Percentiles rank a stretch among this genome's conserved stretches.
Evolutionary conservation across 2,113 vertebrate species (phyloP).

Genomic region (Dasyornis broadbenti): DNA sequence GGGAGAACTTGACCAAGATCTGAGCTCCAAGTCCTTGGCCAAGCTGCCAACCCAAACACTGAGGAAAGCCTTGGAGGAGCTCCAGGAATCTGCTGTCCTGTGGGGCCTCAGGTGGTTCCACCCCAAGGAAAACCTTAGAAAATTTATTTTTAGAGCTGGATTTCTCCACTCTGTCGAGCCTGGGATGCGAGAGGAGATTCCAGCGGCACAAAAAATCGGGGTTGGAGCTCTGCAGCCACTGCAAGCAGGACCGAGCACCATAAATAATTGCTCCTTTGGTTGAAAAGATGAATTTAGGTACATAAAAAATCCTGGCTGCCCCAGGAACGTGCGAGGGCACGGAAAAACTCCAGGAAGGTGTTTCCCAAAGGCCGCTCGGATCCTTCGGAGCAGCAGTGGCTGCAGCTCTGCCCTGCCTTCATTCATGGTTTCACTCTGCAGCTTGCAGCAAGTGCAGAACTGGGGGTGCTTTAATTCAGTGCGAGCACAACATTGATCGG

Average conservation of each 20-base stretch:
- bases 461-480: not conserved
- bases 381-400: not conserved
- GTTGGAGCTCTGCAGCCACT: not conserved
- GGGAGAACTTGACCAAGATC: fast-evolving
- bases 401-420: not conserved
- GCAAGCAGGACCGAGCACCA: not conserved
- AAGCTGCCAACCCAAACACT: not conserved
- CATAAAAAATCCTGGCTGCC: not conserved
- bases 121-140: not conserved
- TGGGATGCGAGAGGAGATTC: not conserved
- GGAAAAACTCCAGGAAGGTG: not conserved
- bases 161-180: not conserved
- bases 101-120: not conserved
- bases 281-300: fast-evolving
- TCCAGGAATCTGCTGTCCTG: not conserved
- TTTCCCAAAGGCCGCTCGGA: fast-evolving
- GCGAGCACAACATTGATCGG: not conserved
- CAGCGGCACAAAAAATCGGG: not conserved
- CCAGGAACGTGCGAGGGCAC: fast-evolving
- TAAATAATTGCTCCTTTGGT: not conserved
- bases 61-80: not conserved
- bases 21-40: not conserved
- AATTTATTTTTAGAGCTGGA: not conserved
- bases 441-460: not conserved
- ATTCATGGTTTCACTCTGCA: constrained; percentile 11